Evolutionary conservation across 1,140 invertebrate genomes (phyloP).

Genomic region (Maconellicoccus hirsutus): DNA sequence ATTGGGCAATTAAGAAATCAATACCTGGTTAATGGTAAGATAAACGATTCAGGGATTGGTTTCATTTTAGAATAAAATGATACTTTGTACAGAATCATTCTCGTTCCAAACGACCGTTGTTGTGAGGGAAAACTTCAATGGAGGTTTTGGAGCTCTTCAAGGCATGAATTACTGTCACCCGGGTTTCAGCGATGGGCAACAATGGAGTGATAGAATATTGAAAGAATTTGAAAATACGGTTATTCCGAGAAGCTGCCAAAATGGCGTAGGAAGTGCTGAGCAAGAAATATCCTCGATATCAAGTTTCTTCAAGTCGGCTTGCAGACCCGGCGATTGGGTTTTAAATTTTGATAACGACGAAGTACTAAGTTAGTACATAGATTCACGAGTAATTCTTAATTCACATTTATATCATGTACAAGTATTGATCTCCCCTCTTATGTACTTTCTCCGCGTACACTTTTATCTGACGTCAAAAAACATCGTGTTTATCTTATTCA

Average conservation of each 20-base stretch:
- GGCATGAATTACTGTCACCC: conserved; percentile 49
- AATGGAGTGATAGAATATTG: conserved; percentile 44
- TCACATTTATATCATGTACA: too few relatives aligned
- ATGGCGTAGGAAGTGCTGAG: conserved; percentile 30
- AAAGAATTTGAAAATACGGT: conserved; percentile 33
- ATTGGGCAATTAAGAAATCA: conserved; percentile 39
- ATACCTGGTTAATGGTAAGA: conserved; percentile 33
- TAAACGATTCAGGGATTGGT: background rate
- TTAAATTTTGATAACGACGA: conserved; percentile 39
- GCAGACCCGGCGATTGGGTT: conserved; percentile 54
- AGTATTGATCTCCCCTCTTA: too few relatives aligned
- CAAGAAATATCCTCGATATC: conserved; percentile 42
- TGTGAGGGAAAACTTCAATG: conserved; percentile 34
- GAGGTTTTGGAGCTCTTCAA: conserved; percentile 37
- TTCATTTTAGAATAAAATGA: too few relatives aligned
- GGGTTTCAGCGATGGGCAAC: conserved; percentile 40
- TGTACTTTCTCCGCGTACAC: too few relatives aligned
- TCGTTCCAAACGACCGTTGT: conserved; percentile 46
- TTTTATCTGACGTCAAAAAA: too few relatives aligned
- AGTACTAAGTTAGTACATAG: conserved; percentile 43
- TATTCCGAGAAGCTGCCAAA: conserved; percentile 23
- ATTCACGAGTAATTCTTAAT: too few relatives aligned
- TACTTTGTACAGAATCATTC: conserved; percentile 41
- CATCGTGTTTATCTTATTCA: background rate
- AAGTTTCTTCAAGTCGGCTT: conserved; percentile 46